phyloP scores from a whole-genome alignment of 1,140 invertebrate species.

The Microplitis mediator region DNA sequence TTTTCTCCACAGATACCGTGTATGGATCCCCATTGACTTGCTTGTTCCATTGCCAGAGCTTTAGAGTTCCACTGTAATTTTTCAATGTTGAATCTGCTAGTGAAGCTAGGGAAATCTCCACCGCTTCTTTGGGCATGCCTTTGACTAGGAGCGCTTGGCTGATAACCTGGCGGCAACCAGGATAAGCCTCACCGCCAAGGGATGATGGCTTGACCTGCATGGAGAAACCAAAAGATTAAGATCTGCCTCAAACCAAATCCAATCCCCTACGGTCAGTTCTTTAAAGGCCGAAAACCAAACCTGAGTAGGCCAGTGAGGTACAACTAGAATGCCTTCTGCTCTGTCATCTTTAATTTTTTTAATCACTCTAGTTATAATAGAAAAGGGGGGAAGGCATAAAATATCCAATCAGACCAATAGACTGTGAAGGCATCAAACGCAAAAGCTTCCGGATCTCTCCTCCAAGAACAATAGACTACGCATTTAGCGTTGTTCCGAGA shows the following conservation, averaged over 20 bases:
- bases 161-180: too few species aligned
- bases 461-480: slow-evolving; percentile 15
- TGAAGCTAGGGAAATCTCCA: too few species aligned
- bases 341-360: slow-evolving; percentile 30
- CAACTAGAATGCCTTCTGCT: slow-evolving; percentile 36
- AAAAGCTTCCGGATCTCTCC: background rate
- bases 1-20: background rate
- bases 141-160: too few species aligned
- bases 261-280: background rate
- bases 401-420: background rate
- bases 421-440: background rate
- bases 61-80: background rate
- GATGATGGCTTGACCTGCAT: slow-evolving; percentile 14
- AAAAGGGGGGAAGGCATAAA: background rate
- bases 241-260: background rate
- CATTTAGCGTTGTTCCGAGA: background rate
- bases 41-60: background rate
- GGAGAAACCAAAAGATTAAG: slow-evolving; percentile 8
- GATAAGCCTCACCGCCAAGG: background rate
- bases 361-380: slow-evolving; percentile 1
- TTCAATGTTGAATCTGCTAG: too few species aligned
- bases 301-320: slow-evolving; percentile 45
- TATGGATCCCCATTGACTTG: too few species aligned
- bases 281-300: slow-evolving; percentile 39
- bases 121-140: too few species aligned